Percentiles rank a stretch among this genome's conserved stretches.
Conservation (phyloP, 2,888 invertebrate genomes). For the Drosophila atripex region DNA sequence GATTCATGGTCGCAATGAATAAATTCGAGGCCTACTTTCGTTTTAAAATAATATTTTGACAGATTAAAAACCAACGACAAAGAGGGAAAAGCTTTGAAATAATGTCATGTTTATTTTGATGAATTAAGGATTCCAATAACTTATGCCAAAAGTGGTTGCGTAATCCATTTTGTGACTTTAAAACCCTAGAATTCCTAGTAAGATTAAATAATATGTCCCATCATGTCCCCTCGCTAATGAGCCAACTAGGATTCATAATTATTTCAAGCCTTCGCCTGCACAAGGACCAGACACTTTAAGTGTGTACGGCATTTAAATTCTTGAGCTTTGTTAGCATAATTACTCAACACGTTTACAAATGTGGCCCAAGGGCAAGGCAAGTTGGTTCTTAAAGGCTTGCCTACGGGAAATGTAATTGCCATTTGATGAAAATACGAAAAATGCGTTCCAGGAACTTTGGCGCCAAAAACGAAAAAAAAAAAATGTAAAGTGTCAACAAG, state of each 20-base stretch:
- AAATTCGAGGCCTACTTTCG: background rate
- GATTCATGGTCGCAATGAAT: background rate
- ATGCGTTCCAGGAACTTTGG: conserved; percentile 30
- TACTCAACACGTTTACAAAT: conserved; percentile 38
- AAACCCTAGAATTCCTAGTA: background rate
- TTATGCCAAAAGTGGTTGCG: background rate
- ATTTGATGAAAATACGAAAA: conserved; percentile 19
- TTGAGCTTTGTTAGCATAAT: conserved; percentile 55
- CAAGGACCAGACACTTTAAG: conserved; percentile 35
- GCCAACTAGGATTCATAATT: conserved; percentile 60
- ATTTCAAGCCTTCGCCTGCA: conserved; percentile 51
- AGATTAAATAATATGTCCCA: background rate
- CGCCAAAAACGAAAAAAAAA: conserved; percentile 20
- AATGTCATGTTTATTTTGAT: background rate
- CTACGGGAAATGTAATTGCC: conserved; percentile 35
- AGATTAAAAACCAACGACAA: background rate
- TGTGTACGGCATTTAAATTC: conserved; percentile 55
- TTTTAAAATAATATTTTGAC: conserved; percentile 3
- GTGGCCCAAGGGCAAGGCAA: conserved; percentile 38
- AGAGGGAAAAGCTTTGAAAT: background rate
- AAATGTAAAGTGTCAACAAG: conserved; percentile 37
- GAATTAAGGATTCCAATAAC: background rate
- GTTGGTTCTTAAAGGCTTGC: conserved; percentile 34
- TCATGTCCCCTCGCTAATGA: conserved; percentile 42
- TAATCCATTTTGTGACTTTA: too few species aligned